Base-by-base conservation (phyloP, 2,797 vertebrate species). In the Pangasius krempfi region DNA sequence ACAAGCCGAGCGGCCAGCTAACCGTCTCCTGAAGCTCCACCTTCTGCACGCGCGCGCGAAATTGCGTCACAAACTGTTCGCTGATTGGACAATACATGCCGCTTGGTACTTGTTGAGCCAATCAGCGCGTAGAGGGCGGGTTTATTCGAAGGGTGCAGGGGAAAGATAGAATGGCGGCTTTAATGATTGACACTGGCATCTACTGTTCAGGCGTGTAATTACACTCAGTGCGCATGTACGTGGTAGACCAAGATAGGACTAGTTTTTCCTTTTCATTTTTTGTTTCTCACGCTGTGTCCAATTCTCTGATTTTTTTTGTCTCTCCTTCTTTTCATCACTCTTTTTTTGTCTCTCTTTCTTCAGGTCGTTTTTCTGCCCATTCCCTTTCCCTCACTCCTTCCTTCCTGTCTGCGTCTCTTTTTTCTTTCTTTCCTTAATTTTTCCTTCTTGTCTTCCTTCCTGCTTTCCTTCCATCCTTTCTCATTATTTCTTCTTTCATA, bases 111-210 rank as follows among this genome's bases (percentile, higher is more conserved):
- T 22, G n/a, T 33, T 68, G 62, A 25, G 18, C 62, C 62, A 84
- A 84, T 84, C 82, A 84, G n/a, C 2, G 82, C 9, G 10, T 3
- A 82, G 9, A 68, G 8, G 44, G 82, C 62, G 82, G 82, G n/a
- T 13, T 68, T 30, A 47, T 33, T 5, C 58, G 12, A 12, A 60
- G 54, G 18, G 54, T 2, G 9, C 4, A 0, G 22, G 7, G 12
- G 37, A 5, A 47, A 47, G 27, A 6, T 16, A 66, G 50, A 50
- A 84, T 66, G 44, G 16, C n/a, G 60, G 9, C 0, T 20, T 68
- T 84, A 68, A 30, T 84, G 18, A 33, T 68, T 68, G 4, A 68
- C 18, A 68, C 27, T 68, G 82, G 0, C 82, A 84, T 50, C 82
- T 84, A 84, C n/a, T 52, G 40, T 20, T 84, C 44, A 52, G 44